Evolutionary conservation across 2,888 invertebrate genomes (phyloP), one percentile per base, ranked within the genome.

Genomic region (Anarsia innoxiella): DNA sequence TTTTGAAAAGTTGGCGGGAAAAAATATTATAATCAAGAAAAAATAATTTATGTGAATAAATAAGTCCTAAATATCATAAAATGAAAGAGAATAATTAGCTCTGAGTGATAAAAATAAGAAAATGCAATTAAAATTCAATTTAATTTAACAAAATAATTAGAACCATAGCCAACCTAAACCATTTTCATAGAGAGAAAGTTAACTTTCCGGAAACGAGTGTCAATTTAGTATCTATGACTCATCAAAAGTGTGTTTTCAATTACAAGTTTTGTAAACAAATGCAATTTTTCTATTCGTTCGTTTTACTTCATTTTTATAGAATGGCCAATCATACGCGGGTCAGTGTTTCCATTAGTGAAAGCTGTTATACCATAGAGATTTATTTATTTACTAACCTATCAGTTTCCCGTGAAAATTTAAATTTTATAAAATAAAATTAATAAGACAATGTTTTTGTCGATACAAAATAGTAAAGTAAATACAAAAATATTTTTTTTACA

Each of bases 121-220:
- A 26, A 26, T n/a, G 26, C 12, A 36, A 36, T 41, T 30, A 11
- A 10, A 2, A 46, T 9, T 15, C 8, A 25, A 9, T 25, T 25
- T n/a, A 25, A n/a, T 9, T 25, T 3, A 25, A 51, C 19, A 23
- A 51, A 44, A 46, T 12, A 31, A 41, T 28, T 31, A 36, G 30
- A 14, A 47, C 55, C 72, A 78, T 66, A 73, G 62, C 56, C 68
- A 75, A 72, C 55, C 46, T 55, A 65, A 58, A 46, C 29, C 26
- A 45, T 44, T 49, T 55, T 51, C 72, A 79, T 73, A 78, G 69
- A 75, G 67, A 66, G 56, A 53, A 60, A 55, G 51, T 46, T 65
- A 66, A 72, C 64, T 74, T 69, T 68, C 83, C 83, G 83, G 83
- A 84, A 83, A 80, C 76, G 79, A 78, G 83, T 84, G 83, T 84